Conservation (phyloP, 2,888 invertebrate genomes). For the Eucera pruinosa region DNA sequence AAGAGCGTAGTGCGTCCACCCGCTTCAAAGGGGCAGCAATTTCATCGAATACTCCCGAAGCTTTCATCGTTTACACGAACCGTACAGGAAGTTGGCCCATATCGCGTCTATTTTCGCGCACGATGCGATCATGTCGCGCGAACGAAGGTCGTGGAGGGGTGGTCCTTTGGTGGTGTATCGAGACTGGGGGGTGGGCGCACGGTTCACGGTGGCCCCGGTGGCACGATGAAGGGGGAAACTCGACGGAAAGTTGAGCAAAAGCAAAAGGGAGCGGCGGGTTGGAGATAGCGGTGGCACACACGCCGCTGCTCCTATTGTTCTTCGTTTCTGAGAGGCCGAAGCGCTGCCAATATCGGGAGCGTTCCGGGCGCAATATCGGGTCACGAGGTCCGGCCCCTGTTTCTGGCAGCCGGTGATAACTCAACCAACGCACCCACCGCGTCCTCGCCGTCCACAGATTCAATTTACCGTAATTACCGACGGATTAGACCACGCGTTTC, state of each 20-base stretch:
- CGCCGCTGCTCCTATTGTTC: conserved; percentile 64
- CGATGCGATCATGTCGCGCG: conserved; percentile 20
- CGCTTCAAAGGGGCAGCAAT: no score
- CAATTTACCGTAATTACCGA: conserved; percentile 65
- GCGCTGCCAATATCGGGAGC: conserved; percentile 72
- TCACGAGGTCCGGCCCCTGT: conserved; percentile 71
- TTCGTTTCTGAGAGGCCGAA: conserved; percentile 62
- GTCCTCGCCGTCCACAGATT: conserved; percentile 48
- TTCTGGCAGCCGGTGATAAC: conserved; percentile 77
- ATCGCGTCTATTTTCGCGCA: conserved; percentile 42
- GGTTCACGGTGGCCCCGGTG: conserved; percentile 16
- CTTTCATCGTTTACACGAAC: not conserved
- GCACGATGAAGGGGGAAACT: conserved; percentile 35
- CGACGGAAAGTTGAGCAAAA: conserved; percentile 51
- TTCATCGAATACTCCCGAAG: no score
- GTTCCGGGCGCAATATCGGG: conserved; percentile 70
- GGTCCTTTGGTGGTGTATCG: not conserved
- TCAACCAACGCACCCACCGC: conserved; percentile 65
- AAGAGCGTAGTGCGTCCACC: no score
- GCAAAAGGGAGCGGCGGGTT: conserved; percentile 48
- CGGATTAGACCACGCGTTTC: conserved; percentile 49
- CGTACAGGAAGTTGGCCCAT: not conserved
- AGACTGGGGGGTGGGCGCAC: not conserved
- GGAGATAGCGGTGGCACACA: conserved; percentile 59
- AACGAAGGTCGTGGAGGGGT: conserved; percentile 26